Evolutionary conservation across 2,113 vertebrate species (phyloP).

Genomic region (Trinectes maculatus): DNA sequence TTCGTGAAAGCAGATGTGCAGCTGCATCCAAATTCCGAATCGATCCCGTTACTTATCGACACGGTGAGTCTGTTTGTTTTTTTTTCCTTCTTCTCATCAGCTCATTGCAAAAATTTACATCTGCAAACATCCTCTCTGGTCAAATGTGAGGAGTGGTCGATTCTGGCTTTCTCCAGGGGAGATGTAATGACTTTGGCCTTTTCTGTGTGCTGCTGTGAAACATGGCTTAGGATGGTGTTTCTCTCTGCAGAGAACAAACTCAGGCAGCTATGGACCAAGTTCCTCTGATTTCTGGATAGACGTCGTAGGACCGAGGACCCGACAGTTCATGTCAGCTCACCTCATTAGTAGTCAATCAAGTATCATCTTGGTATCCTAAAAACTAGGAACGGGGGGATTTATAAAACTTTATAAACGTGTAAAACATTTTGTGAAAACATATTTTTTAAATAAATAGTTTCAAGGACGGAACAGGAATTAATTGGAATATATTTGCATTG

Average conservation of each 20-base stretch:
- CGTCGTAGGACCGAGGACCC: constrained; percentile 76
- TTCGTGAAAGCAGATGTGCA: constrained; percentile 89
- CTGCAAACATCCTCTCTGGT: too few species aligned
- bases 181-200: too few species aligned
- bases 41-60: constrained; percentile 84
- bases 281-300: constrained; percentile 86
- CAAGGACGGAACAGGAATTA: background rate
- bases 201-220: constrained; percentile 6
- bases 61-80: constrained; percentile 77
- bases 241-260: constrained; percentile 78
- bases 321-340: constrained; percentile 84
- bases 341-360: background rate
- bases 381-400: too few species aligned
- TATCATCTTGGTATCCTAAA: background rate
- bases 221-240: accelerated
- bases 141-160: background rate
- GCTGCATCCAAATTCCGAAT: constrained; percentile 59
- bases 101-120: too few species aligned
- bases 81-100: background rate
- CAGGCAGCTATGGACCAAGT: constrained; percentile 52
- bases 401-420: too few species aligned
- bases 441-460: too few species aligned
- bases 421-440: too few species aligned
- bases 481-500: background rate
- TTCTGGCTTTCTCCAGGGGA: too few species aligned